Evolutionary conservation across 1,140 invertebrate species (phyloP), one percentile per base, ranked within the genome.

Genomic region (Amphibalanus amphitrite): DNA sequence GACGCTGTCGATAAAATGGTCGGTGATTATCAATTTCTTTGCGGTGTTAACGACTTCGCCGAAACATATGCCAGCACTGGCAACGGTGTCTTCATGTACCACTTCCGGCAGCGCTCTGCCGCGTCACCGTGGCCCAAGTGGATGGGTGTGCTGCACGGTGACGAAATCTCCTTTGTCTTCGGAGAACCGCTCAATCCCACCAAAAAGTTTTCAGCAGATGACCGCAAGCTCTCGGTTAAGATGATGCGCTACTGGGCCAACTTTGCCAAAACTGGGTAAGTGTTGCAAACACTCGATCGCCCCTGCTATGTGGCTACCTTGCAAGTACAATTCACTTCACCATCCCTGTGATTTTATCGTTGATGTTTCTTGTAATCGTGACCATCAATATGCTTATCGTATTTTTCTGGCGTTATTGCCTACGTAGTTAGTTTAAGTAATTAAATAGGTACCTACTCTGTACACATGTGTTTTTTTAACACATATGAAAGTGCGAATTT

Each of bases 21-120:
- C n/a, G 95, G 95, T 3, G 96, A 98, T 81, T 94, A 92, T 78
- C 91, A 96, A 76, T 98, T 98, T 80, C 93, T 93, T 0, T 98
- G 96, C 82, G 89, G 90, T 77, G 91, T 96, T 38, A 95, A 96
- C 79, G 91, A 97, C 77, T 82, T 87, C 73, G 92, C 93, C 0
- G 86, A 90, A 75, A 83, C 88, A 28, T 96, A 97, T 78, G 89
- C 94, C 3, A 87, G 91, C 75, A 89, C 88, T 28, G 90, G 91
- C 4, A 90, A 92, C 79, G 89, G 90, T 76, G 92, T 96, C 28
- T 98, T 93, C 81, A 94, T 93, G 85, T 98, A 98, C 80, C 92
- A 93, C 78, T 98, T 92, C 80, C 92, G 89, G 73, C 93, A 97
- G 78, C 86, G 93, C 73, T 93, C 90, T 28, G 82, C 85, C 74